A percentile compares a stretch with the other conserved stretches of the same genome.
Conservation (phyloP, 2,113 vertebrate species). For the Psilopsiagon aymara region DNA sequence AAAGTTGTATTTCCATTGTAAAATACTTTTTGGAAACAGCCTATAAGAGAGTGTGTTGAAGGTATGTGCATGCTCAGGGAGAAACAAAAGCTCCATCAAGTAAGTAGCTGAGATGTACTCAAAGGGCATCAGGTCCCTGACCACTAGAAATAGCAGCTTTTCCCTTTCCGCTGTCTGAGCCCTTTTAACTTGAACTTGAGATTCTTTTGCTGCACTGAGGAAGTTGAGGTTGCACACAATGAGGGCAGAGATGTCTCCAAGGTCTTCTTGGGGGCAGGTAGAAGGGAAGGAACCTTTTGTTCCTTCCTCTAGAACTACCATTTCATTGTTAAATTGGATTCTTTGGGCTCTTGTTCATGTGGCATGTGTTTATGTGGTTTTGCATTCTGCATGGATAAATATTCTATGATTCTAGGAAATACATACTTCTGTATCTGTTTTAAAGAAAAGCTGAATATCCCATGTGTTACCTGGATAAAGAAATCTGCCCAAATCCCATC, state of each 20-base stretch:
- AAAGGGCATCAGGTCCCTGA: background rate
- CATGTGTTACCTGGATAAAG: background rate
- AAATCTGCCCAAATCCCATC: background rate
- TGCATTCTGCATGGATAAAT: background rate
- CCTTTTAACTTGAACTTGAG: background rate
- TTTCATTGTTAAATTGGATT: background rate
- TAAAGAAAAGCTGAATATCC: background rate
- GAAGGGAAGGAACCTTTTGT: background rate
- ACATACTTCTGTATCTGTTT: background rate
- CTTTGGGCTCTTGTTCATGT: background rate
- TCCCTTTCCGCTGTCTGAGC: background rate
- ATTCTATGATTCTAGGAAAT: background rate
- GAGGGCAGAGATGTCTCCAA: background rate
- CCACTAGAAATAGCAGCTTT: background rate
- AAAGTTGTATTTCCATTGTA: background rate
- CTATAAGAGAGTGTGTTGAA: background rate
- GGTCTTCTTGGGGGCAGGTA: background rate
- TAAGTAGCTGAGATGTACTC: background rate
- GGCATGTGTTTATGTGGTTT: background rate
- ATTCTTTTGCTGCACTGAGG: background rate
- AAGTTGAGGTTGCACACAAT: background rate
- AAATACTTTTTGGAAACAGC: background rate
- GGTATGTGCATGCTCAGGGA: background rate
- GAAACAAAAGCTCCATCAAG: background rate
- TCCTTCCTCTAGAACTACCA: background rate